Base-by-base conservation (phyloP, 2,888 invertebrate genomes). In the Dryobotodes eremita region DNA sequence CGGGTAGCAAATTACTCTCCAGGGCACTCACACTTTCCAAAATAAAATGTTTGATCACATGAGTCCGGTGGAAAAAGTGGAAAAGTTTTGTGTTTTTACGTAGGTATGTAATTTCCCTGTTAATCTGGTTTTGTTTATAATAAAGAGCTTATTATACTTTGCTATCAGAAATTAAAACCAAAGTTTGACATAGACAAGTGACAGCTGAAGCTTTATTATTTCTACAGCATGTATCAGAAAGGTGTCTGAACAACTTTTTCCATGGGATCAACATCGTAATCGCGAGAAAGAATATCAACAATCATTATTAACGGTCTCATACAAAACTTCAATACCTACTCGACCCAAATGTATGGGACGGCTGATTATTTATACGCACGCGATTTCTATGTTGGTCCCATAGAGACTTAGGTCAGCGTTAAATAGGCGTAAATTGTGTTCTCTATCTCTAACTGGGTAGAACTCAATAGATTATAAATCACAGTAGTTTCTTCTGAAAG, bases 1-100 rank as follows among this genome's bases (percentile, higher is more conserved):
- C 77, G 86, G 86, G 80, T 79, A 83, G 81, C 84, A 87, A 90
- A 90, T 89, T 88, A 89, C 85, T 78, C 84, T 83, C 82, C 50
- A 53, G 86, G 82, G 87, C 69, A 36, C 68, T 55, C 61, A 62
- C 71, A 79, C 72, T 81, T 85, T 81, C 50, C 31, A 71, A 81
- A 87, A 87, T 79, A 83, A 87, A 85, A 83, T 81, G 69, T 71
- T 79, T 83, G 82, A 86, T 87, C 71, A 71, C 71, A 77, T 31
- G 76, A 74, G 78, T 84, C 76, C 68, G 42, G 61, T 57, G 75
- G 69, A 74, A 78, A 79, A 78, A 71, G 68, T 72, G 64, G 68
- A 65, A 75, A 78, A 82, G 79, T 79, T 84, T 66, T 50, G 26
- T 65, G 23, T 66, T 53, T 46, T 5, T 42, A 42, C 42, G 26